Conservation (phyloP, 2,113 vertebrate species). For the Brachyhypopomus gauderio region DNA sequence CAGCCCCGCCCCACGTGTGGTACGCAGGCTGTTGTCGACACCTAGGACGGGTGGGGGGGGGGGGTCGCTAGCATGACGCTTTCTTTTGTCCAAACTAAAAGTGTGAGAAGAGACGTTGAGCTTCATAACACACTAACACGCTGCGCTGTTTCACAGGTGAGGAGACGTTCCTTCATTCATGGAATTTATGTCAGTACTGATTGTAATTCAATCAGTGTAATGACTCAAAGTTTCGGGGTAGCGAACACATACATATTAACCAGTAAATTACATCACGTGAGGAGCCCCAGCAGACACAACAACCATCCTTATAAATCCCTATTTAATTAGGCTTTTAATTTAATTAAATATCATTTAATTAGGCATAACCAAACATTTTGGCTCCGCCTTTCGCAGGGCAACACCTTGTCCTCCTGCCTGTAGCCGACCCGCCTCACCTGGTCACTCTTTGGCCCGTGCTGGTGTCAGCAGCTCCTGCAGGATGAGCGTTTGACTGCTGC, state of each 20-base stretch:
- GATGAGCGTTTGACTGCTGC: not conserved
- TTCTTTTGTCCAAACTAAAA: no score
- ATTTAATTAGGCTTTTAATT: not conserved
- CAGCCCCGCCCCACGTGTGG: not conserved
- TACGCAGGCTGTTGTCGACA: no score
- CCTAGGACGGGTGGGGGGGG: no score
- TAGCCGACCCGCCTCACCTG: not conserved
- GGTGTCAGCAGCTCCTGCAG: not conserved
- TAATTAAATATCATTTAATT: no score
- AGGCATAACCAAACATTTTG: not conserved
- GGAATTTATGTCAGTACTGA: no score
- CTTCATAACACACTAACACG: no score
- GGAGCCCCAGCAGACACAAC: not conserved
- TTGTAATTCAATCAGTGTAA: not conserved
- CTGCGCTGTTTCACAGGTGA: not conserved
- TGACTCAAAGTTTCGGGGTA: not conserved
- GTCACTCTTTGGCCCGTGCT: no score
- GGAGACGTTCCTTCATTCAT: not conserved
- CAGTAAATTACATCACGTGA: not conserved
- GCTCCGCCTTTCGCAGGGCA: not conserved
- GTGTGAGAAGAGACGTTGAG: no score
- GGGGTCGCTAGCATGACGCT: no score
- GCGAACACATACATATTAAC: not conserved
- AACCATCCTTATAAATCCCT: not conserved
- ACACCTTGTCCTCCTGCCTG: not conserved